Conservation (phyloP, 2,797 vertebrate species). For the Poeciliopsis paucimaculata region DNA sequence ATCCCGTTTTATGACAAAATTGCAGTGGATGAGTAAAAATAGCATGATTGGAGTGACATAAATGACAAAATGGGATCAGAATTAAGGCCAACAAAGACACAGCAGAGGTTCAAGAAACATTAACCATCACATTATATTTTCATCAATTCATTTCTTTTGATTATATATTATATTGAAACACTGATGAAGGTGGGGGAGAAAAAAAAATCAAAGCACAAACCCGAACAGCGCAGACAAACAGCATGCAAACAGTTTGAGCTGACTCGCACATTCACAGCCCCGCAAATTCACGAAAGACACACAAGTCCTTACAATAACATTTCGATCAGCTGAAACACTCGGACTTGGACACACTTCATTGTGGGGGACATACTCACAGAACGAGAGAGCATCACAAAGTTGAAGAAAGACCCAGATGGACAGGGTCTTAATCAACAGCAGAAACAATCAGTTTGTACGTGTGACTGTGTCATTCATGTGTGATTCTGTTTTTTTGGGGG, state of each 20-base stretch:
- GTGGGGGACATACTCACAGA: constrained; percentile 79
- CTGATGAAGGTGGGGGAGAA: constrained; percentile 51
- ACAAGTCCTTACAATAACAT: neutral
- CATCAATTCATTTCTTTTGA: constrained; percentile 50
- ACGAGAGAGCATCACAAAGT: constrained; percentile 68
- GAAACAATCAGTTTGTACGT: constrained; percentile 56
- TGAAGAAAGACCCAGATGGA: constrained; percentile 77
- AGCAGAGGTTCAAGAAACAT: constrained; percentile 27
- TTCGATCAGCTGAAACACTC: constrained; percentile 22
- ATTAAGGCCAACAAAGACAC: constrained; percentile 16
- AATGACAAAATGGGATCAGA: constrained; percentile 22
- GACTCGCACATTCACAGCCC: constrained; percentile 16
- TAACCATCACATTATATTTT: constrained; percentile 38
- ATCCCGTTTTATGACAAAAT: neutral
- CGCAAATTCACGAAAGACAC: constrained; percentile 35
- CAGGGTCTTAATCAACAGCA: constrained; percentile 73
- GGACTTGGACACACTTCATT: constrained; percentile 35
- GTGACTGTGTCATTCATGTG: constrained; percentile 36
- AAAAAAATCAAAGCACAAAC: constrained; percentile 50
- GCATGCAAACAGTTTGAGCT: constrained; percentile 44
- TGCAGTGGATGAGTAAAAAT: constrained; percentile 1
- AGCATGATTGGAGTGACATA: constrained; percentile 2
- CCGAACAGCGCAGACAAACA: constrained; percentile 39
- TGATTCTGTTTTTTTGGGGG: constrained; percentile 15
- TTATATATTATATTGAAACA: constrained; percentile 54